Conservation (phyloP, 2,888 invertebrate genomes). For the Philereme vetulata region DNA sequence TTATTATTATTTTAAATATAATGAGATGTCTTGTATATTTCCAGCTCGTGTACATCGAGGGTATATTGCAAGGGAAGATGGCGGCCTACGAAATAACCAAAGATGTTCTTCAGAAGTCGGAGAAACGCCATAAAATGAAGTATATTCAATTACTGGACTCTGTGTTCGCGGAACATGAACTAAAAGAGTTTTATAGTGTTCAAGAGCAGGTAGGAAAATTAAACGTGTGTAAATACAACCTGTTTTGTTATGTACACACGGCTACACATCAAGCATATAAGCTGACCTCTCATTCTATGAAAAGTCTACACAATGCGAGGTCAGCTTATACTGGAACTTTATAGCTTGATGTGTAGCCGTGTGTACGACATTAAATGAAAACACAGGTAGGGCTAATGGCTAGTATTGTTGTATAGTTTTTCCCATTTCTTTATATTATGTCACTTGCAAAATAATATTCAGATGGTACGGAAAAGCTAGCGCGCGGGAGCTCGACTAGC, state of each 20-base stretch:
- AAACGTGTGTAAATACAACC: background rate
- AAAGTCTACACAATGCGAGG: too few species aligned
- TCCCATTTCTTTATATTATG: too few species aligned
- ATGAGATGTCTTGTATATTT: background rate
- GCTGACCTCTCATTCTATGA: too few species aligned
- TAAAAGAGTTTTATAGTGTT: slow-evolving; percentile 7
- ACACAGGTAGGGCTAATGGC: too few species aligned
- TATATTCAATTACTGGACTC: slow-evolving; percentile 24
- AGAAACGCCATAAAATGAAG: slow-evolving; percentile 6
- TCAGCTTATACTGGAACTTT: too few species aligned
- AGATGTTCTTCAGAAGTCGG: slow-evolving; percentile 1
- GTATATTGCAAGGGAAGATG: slow-evolving; percentile 16
- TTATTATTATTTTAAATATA: background rate
- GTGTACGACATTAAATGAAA: too few species aligned
- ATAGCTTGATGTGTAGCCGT: too few species aligned
- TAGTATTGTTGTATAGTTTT: too few species aligned
- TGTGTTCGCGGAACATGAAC: slow-evolving; percentile 4
- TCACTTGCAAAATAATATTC: too few species aligned
- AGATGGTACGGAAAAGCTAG: too few species aligned
- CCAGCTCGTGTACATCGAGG: slow-evolving; percentile 18
- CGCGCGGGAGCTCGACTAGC: too few species aligned
- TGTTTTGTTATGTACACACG: background rate
- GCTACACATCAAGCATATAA: too few species aligned
- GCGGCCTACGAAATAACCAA: slow-evolving; percentile 12
- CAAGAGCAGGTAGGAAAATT: slow-evolving; percentile 20